Base-by-base conservation (phyloP, 2,888 invertebrate species). In the Trachelus troglodyta region DNA sequence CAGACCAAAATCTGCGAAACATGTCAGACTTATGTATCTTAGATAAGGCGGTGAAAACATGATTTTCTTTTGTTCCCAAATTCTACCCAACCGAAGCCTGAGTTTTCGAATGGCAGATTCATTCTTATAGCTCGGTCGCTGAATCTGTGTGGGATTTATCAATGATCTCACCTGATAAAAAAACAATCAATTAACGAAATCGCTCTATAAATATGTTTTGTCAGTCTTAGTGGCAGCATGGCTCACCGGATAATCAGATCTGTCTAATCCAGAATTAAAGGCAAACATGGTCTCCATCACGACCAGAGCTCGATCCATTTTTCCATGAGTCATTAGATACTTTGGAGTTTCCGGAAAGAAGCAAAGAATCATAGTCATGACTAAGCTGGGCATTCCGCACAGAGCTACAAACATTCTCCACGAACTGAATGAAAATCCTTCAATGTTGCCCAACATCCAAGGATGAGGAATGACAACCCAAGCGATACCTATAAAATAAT, bases 361-460 rank as follows among this genome's bases (percentile, higher is more conserved):
- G 81, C 94, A 92, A 35, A 96, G 90, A 95, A 95, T 95, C 77
- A 94, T 80, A 11, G 92, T 95, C 68, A 95, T 93, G 74, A 94
- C 73, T 33, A 95, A 92, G 81, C 95, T 95, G 1, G 96, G 96
- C 3, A 95, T 83, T 3, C 95, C 94, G 89, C 96, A 96, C 0
- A 95, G 93, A 0, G 95, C 93, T n/a, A 96, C 95, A 90, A 96
- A 96, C 85, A 96, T 92, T 90, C 96, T 96, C 96, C 96, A 96
- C 74, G 96, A 96, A 82, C 94, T 94, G 90, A 95, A 96, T 6
- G 93, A 93, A 91, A 96, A 95, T 56, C 56, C 56, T 56, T 56
- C 56, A 0, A 56, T 9, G 74, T 85, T 82, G 1, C 92, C 92
- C 23, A 92, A 92, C 78, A 93, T 92, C 81, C 94, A 93, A 83